Percentiles rank a stretch among this genome's conserved stretches.
Conservation (phyloP, 2,113 vertebrate species). For the Proterorhinus semilunaris region DNA sequence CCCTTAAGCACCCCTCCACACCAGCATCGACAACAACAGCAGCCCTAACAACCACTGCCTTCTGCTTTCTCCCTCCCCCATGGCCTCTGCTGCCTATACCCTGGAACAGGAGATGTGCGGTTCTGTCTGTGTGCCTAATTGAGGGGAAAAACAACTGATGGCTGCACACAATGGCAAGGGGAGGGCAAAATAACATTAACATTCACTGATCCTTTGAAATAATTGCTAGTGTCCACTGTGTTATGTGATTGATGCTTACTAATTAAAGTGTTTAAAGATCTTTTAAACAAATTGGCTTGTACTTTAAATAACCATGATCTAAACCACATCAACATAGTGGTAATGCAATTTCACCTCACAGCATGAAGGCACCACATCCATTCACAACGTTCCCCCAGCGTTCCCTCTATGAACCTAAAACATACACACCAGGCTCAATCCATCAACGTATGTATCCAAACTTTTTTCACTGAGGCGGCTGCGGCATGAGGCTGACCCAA, state of each 20-base stretch:
- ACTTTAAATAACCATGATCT: constrained; percentile 2
- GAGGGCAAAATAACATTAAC: constrained; percentile 59
- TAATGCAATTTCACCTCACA: too few species aligned
- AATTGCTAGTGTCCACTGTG: constrained; percentile 53
- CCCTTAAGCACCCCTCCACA: constrained; percentile 34
- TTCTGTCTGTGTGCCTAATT: constrained; percentile 64
- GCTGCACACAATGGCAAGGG: constrained; percentile 70
- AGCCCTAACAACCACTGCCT: constrained; percentile 35
- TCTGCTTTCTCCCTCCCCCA: constrained; percentile 50
- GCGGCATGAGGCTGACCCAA: too few species aligned
- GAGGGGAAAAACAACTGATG: constrained; percentile 70
- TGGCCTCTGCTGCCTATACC: constrained; percentile 45
- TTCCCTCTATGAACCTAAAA: too few species aligned
- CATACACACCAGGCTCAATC: too few species aligned
- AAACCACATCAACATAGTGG: too few species aligned
- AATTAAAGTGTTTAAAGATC: constrained; percentile 27
- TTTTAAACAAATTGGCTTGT: constrained; percentile 26
- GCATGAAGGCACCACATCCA: too few species aligned
- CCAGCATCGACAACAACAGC: constrained; percentile 25
- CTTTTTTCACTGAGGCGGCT: too few species aligned
- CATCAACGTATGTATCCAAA: too few species aligned
- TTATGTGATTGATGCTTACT: constrained; percentile 41
- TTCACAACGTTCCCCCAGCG: too few species aligned
- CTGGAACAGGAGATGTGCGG: constrained; percentile 61
- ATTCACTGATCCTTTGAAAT: constrained; percentile 65